These are phyloP conservation scores for Zoanthus sansibaricus DNA, from an alignment of 92 coral and sea anemone species.

Conservation along the genomic window DNA sequence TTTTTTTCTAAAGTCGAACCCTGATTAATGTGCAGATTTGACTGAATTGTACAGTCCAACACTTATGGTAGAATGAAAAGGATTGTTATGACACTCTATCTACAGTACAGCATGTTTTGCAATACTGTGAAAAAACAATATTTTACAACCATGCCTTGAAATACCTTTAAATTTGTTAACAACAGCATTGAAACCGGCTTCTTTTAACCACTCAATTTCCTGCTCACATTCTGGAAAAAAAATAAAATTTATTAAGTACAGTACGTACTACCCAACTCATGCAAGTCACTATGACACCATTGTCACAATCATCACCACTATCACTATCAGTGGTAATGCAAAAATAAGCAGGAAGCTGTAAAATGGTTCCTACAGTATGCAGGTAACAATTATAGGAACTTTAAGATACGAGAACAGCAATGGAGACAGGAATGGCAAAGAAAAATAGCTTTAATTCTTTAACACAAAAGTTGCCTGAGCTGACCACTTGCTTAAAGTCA, in stretches of 20 bases:
- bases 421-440: too few relatives aligned
- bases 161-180: conserved; percentile 89
- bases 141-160: neutral
- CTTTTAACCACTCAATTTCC: conserved; percentile 94
- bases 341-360: too few relatives aligned
- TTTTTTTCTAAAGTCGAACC: neutral
- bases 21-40: neutral
- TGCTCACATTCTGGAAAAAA: conserved; percentile 82
- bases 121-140: neutral
- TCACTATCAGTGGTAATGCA: too few relatives aligned
- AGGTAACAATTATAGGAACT: too few relatives aligned
- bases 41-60: neutral
- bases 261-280: too few relatives aligned
- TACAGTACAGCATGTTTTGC: neutral
- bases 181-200: conserved; percentile 93
- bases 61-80: neutral
- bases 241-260: neutral
- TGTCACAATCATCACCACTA: too few relatives aligned
- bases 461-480: too few relatives aligned
- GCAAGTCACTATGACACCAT: too few relatives aligned
- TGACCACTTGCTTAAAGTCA: too few relatives aligned
- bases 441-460: too few relatives aligned
- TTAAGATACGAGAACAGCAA: too few relatives aligned
- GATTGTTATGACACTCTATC: neutral
- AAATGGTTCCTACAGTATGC: too few relatives aligned